These are phyloP conservation scores for Cantharis nigra DNA, from an alignment of 2,888 invertebrate genomes.

Conservation along the genomic window DNA sequence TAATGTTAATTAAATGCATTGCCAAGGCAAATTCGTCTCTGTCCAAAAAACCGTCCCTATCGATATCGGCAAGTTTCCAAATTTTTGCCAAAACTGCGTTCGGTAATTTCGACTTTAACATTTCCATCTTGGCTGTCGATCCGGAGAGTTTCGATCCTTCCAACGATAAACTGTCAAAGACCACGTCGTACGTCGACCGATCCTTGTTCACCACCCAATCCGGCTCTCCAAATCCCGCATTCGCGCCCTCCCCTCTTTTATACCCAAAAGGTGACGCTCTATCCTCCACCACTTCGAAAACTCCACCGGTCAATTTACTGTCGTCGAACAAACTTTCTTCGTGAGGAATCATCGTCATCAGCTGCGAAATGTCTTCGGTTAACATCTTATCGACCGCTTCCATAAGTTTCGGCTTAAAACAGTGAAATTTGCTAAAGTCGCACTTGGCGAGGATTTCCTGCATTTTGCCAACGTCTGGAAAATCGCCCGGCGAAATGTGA, in stretches of 20 bases:
- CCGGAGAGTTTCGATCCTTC: conserved; percentile 92
- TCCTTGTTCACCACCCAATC: conserved; percentile 97
- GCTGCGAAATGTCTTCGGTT: conserved; percentile 87
- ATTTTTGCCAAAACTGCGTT: conserved; percentile 95
- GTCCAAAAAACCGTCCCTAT: conserved; percentile 92
- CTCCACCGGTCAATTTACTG: conserved; percentile 74
- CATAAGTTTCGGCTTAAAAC: conserved; percentile 83
- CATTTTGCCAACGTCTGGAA: conserved; percentile 95
- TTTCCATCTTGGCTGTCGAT: conserved; percentile 87
- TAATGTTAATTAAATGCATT: conserved; percentile 91
- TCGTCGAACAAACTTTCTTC: conserved; percentile 39
- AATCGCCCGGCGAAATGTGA: conserved; percentile 94
- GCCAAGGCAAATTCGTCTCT: conserved; percentile 95
- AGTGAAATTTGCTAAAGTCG: conserved; percentile 93
- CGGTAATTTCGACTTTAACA: conserved; percentile 96
- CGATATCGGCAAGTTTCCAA: conserved; percentile 96
- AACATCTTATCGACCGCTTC: conserved; percentile 96
- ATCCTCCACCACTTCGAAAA: conserved; percentile 85
- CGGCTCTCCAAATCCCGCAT: conserved; percentile 92
- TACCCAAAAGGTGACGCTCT: conserved; percentile 89
- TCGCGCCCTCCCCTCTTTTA: conserved; percentile 91
- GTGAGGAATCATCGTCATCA: conserved; percentile 93
- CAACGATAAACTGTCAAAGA: conserved; percentile 80
- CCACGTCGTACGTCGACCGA: conserved; percentile 79
- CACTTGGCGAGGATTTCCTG: conserved; percentile 81